A percentile compares a stretch with the other conserved stretches of the same genome.
These are phyloP conservation scores for Brevimyrus niger DNA, from an alignment of 2,113 vertebrate species.

Conservation along the genomic window DNA sequence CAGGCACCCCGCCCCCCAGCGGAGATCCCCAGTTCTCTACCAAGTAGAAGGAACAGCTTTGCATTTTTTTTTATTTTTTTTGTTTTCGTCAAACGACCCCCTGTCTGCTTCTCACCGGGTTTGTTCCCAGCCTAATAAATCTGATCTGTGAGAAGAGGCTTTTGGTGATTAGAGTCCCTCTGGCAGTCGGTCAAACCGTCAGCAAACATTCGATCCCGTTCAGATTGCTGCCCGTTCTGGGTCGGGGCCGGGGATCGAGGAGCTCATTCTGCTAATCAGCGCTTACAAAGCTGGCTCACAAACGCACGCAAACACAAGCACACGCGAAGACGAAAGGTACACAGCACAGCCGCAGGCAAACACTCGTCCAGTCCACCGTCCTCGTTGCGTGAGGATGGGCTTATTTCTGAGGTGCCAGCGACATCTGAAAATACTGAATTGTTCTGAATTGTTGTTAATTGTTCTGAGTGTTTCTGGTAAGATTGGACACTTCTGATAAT, in stretches of 20 bases:
- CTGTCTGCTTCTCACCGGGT: not conserved
- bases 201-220: slow-evolving; percentile 2
- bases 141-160: slow-evolving; percentile 9
- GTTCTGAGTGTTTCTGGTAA: not conserved
- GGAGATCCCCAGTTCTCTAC: not conserved
- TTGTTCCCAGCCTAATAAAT: slow-evolving; percentile 11
- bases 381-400: not conserved
- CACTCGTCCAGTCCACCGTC: not conserved
- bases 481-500: not conserved
- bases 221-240: not conserved
- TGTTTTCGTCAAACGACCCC: not conserved
- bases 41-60: not conserved
- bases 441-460: not conserved
- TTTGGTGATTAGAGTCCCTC: not conserved
- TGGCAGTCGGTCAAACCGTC: not conserved
- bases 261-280: not conserved
- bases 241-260: not conserved
- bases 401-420: not conserved
- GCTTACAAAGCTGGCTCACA: not conserved
- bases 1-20: not conserved
- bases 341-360: not conserved
- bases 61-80: not conserved
- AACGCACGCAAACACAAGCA: not conserved
- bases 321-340: not conserved
- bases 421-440: not conserved